Percentiles rank a stretch among this genome's conserved stretches.
These are phyloP conservation scores for Xenus cinereus DNA, from an alignment of 2,113 vertebrate species.

Conservation along the genomic window DNA sequence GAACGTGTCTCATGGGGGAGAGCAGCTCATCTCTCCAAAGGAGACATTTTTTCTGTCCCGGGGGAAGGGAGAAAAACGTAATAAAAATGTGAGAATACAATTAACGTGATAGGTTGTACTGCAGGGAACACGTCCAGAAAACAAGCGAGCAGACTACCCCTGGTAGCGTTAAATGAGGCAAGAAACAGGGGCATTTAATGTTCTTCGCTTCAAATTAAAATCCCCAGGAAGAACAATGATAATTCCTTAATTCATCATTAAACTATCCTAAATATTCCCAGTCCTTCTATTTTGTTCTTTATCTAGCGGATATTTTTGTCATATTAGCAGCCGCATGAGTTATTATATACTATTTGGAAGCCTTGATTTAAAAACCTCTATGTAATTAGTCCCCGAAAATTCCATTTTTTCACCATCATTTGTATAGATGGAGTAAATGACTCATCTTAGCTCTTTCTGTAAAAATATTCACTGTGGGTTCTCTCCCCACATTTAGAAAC, in stretches of 20 bases:
- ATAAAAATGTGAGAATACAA: background rate
- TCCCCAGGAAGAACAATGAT: background rate
- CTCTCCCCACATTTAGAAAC: background rate
- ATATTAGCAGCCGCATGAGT: background rate
- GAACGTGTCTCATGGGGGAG: background rate
- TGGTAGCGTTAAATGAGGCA: background rate
- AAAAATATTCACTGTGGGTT: background rate
- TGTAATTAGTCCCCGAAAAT: background rate
- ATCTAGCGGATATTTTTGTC: background rate
- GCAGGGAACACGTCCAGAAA: background rate
- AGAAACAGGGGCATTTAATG: background rate
- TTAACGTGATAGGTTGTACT: background rate
- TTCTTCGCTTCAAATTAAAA: background rate
- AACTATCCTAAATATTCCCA: background rate
- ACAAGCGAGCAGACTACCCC: background rate
- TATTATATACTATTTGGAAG: background rate
- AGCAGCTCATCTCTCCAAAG: background rate
- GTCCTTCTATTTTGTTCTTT: background rate
- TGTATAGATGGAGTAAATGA: background rate
- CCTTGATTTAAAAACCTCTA: background rate
- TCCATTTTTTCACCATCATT: background rate
- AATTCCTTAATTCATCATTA: constrained; percentile 17
- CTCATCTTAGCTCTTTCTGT: background rate
- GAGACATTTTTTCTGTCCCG: background rate
- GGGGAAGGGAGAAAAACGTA: background rate